Evolutionary conservation across 2,113 vertebrate species (phyloP).

Genomic region (Spea multiplicata): DNA sequence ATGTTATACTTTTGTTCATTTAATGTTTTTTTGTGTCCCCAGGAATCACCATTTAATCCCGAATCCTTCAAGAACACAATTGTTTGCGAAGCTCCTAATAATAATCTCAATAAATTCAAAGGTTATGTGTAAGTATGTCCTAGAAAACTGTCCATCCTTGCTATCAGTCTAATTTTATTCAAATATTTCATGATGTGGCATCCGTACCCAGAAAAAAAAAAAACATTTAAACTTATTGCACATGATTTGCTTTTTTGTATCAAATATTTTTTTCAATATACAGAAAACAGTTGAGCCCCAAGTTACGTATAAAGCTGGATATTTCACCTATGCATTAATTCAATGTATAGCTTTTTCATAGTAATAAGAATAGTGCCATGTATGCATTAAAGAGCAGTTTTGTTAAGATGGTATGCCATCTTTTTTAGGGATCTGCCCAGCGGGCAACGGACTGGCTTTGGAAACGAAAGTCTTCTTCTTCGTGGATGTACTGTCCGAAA

Average conservation of each 20-base stretch:
- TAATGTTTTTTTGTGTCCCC: constrained; percentile 33
- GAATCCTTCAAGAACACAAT: constrained; percentile 74
- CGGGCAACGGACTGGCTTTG: constrained; percentile 66
- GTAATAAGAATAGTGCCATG: too few relatives aligned
- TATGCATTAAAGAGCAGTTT: too few relatives aligned
- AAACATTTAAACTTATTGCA: too few relatives aligned
- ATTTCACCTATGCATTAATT: too few relatives aligned
- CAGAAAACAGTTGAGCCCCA: too few relatives aligned
- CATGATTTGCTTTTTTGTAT: too few relatives aligned
- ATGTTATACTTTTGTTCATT: too few relatives aligned
- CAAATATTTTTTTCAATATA: too few relatives aligned
- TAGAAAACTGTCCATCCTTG: not conserved
- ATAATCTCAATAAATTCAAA: constrained; percentile 85
- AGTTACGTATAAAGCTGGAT: too few relatives aligned
- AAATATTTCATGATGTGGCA: too few relatives aligned
- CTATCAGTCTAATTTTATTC: not conserved
- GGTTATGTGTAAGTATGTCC: constrained; percentile 77
- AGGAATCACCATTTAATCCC: constrained; percentile 69
- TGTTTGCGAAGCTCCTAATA: constrained; percentile 86
- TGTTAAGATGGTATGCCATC: not conserved
- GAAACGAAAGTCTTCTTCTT: constrained; percentile 73
- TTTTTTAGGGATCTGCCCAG: constrained; percentile 78
- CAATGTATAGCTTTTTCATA: too few relatives aligned
- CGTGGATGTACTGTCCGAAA: constrained; percentile 75
- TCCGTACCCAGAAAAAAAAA: too few relatives aligned